These are phyloP conservation scores for Drosophila triauraria DNA, from an alignment of 1,140 invertebrate species.

Conservation along the genomic window DNA sequence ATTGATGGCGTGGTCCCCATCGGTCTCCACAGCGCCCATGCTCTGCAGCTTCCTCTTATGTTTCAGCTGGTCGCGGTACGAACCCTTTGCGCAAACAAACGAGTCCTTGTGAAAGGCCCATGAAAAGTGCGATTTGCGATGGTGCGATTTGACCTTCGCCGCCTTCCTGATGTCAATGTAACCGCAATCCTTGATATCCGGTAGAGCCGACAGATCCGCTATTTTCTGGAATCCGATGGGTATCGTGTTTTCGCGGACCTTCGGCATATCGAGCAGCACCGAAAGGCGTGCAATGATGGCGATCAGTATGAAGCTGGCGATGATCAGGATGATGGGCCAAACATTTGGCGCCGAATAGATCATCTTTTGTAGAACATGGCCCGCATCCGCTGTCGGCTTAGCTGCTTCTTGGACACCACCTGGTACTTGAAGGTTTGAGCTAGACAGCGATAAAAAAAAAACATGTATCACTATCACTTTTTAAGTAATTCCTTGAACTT, in stretches of 20 bases:
- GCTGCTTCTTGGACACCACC: constrained; percentile 56
- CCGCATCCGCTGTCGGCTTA: constrained; percentile 49
- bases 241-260: constrained; percentile 37
- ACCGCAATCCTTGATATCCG: constrained; percentile 50
- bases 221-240: constrained; percentile 31
- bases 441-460: constrained; percentile 1
- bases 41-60: constrained; percentile 11
- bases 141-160: background rate
- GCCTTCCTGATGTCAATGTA: constrained; percentile 49
- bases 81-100: constrained; percentile 45
- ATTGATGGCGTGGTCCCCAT: constrained; percentile 8
- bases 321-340: constrained; percentile 70
- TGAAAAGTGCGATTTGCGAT: background rate
- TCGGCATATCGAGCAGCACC: constrained; percentile 38
- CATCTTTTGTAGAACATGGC: constrained; percentile 80
- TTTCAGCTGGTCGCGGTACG: constrained; percentile 28
- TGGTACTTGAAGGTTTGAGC: constrained; percentile 71
- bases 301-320: constrained; percentile 60
- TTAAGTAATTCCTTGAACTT: constrained; percentile 28
- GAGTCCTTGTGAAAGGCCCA: constrained; percentile 33
- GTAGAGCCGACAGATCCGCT: constrained; percentile 7
- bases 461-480: too few relatives aligned
- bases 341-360: constrained; percentile 70
- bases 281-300: constrained; percentile 46
- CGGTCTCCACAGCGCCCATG: constrained; percentile 54